Percentiles rank a stretch among this genome's conserved stretches.
Conservation (phyloP, 2,888 invertebrate genomes). For the Pollenia angustigena region DNA sequence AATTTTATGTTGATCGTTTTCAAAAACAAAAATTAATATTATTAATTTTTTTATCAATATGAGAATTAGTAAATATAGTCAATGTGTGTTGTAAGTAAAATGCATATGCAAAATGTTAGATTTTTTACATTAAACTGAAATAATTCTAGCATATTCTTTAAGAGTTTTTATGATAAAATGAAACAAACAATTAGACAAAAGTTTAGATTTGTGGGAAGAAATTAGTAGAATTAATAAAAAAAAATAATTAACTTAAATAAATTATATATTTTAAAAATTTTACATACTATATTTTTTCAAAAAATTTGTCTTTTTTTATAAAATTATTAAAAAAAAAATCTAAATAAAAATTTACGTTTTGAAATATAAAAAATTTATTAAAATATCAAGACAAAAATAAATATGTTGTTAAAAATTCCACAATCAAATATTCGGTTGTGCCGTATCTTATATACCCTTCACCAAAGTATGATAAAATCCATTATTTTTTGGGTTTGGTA, state of each 20-base stretch:
- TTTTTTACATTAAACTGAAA: slow-evolving; percentile 54
- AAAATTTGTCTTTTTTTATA: slow-evolving; percentile 8
- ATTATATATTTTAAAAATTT: slow-evolving; percentile 48
- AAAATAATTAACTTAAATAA: slow-evolving; percentile 9
- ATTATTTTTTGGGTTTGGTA: too few species aligned
- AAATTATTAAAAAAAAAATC: slow-evolving; percentile 1
- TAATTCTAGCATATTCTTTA: slow-evolving; percentile 57
- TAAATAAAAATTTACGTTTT: slow-evolving; percentile 34
- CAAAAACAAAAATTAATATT: background rate
- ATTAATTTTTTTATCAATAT: slow-evolving; percentile 33
- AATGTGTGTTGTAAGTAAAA: slow-evolving; percentile 57
- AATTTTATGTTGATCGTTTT: slow-evolving; percentile 14
- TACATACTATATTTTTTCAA: slow-evolving; percentile 30
- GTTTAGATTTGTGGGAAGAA: slow-evolving; percentile 60
- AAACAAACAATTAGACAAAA: slow-evolving; percentile 38
- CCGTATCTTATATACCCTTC: too few species aligned
- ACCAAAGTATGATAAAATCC: too few species aligned
- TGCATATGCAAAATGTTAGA: slow-evolving; percentile 62
- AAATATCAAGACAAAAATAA: background rate
- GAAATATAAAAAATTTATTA: slow-evolving; percentile 21
- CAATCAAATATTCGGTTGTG: slow-evolving; percentile 23
- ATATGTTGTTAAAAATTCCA: slow-evolving; percentile 53
- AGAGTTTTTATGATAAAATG: slow-evolving; percentile 46
- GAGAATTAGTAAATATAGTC: slow-evolving; percentile 48
- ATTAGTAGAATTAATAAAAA: slow-evolving; percentile 36